Conservation (phyloP, 2,113 vertebrate genomes). For the Mesitornis unicolor region DNA sequence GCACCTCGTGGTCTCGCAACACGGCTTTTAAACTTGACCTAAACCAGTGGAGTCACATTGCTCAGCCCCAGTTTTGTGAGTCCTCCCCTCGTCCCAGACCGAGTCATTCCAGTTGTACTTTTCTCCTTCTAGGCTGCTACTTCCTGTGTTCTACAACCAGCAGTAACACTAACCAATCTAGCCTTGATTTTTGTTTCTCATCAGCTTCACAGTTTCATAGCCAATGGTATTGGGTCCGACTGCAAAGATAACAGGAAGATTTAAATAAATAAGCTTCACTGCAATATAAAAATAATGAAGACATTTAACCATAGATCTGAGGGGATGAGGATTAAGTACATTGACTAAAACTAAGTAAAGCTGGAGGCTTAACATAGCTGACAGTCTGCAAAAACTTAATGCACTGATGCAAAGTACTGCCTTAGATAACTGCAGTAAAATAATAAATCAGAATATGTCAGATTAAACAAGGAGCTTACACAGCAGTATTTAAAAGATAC, state of each 20-base stretch:
- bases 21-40: not conserved
- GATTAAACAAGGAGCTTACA: conserved; percentile 23
- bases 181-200: not conserved
- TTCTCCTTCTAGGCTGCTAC: not conserved
- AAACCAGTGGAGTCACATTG: not conserved
- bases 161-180: not conserved
- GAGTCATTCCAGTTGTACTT: not conserved
- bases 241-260: not conserved
- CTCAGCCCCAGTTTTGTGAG: not conserved
- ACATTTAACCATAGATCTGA: not conserved
- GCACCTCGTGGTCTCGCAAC: not conserved
- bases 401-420: not conserved
- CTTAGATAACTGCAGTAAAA: not conserved
- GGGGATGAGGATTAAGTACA: not conserved
- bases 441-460: not conserved
- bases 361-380: not conserved
- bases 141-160: not conserved
- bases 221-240: not conserved
- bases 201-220: conserved; percentile 9
- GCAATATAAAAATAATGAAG: not conserved
- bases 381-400: not conserved
- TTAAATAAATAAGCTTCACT: conserved; percentile 35
- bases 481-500: conserved; percentile 46
- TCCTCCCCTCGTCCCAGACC: not conserved
- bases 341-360: not conserved